These are phyloP conservation scores for Scarus forsteni DNA, from an alignment of 2,797 vertebrate species.

Conservation along the genomic window DNA sequence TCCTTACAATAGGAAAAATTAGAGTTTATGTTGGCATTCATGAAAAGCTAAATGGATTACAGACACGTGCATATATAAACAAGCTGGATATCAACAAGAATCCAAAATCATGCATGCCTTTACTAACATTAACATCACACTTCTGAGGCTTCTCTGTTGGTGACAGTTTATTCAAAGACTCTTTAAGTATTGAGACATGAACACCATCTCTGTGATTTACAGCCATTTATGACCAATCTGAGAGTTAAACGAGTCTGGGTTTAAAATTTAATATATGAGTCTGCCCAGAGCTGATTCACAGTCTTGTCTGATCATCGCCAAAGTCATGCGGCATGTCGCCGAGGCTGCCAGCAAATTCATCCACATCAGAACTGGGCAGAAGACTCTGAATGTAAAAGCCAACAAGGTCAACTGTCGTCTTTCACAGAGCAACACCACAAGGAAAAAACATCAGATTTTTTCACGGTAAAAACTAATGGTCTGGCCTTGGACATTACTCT, in stretches of 20 bases:
- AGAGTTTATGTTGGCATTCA: too few relatives aligned
- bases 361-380: conserved; percentile 16
- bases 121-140: background rate
- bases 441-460: background rate
- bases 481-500: background rate
- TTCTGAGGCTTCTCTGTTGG: background rate
- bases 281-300: conserved; percentile 38
- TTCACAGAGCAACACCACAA: conserved; percentile 12
- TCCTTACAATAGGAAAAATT: too few relatives aligned
- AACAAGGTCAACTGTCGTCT: conserved; percentile 15
- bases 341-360: conserved; percentile 56
- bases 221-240: conserved; percentile 1
- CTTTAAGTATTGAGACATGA: background rate
- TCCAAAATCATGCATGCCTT: too few relatives aligned
- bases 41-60: too few relatives aligned
- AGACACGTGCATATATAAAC: too few relatives aligned
- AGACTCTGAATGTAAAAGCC: conserved; percentile 28
- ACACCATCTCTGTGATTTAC: conserved; percentile 8
- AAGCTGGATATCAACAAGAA: too few relatives aligned
- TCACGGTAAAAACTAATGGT: background rate
- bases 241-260: background rate
- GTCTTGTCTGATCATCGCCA: conserved; percentile 43
- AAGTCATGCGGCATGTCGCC: conserved; percentile 41
- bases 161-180: background rate
- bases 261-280: conserved; percentile 40